Evolutionary conservation across 2,113 vertebrate species (phyloP), one percentile per base, ranked within the genome.

Genomic region (Chlamydotis undulata): DNA sequence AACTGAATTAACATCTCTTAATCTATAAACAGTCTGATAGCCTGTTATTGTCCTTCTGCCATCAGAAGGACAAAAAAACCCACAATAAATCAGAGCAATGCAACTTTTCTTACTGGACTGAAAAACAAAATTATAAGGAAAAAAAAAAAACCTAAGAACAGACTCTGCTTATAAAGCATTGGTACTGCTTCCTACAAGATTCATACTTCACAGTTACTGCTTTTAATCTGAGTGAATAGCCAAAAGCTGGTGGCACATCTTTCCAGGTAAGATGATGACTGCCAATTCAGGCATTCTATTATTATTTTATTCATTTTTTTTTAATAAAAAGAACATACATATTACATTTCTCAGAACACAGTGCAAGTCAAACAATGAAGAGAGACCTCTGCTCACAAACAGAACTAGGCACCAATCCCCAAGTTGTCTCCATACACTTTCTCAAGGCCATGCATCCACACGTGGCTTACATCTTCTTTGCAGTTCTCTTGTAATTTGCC

Each of bases 1-100:
- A 83, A 77, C 2, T 60, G 63, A 81, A 94, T 70, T 77, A 87
- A 91, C 0, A 1, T 14, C 49, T 52, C 52, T 75, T 87, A 39
- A 90, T 78, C 59, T 33, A 47, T 59, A 39, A 83, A 45, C 71
- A 84, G 50, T 17, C 52, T 89, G 87, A 23, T 88, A 82, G 60
- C 52, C 45, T 93, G 35, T 37, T 73, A 60, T n/a, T 87, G 12
- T 57, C 69, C 37, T 60, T 33, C 41, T 22, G 14, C 25, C 69
- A 71, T 39, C 55, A 89, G 45, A 43, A 68, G 31, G 24, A 73
- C 31, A 79, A 89, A 85, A 88, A 52, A 1, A 0, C 33, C 53
- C 43, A 85, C 43, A 23, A 61, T 39, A 92, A 83, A 87, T 45
- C 8, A 68, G 19, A 91, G 15, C n/a, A 90, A 83, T 12, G 21